A percentile compares a stretch with the other conserved stretches of the same genome.
Conservation (phyloP, 1,140 invertebrate species). For the Trichoplusia ni region DNA sequence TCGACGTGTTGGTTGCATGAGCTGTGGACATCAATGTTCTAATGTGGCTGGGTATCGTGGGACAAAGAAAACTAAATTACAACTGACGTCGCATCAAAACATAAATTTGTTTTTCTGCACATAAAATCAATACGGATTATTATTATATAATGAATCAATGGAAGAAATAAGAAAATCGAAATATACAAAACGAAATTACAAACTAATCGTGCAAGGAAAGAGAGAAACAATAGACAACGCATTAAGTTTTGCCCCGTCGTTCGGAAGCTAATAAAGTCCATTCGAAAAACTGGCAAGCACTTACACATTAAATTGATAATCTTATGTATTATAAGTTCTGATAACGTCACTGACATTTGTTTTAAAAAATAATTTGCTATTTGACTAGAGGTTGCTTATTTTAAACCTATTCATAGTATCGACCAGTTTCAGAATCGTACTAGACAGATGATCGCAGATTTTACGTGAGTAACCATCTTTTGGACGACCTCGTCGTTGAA, state of each 20-base stretch:
- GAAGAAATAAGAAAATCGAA: slow-evolving; percentile 35
- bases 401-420: slow-evolving; percentile 28
- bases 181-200: slow-evolving; percentile 60
- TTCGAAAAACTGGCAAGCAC: slow-evolving; percentile 72
- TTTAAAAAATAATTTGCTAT: slow-evolving; percentile 56
- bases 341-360: slow-evolving; percentile 75
- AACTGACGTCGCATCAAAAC: slow-evolving; percentile 50
- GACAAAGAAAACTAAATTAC: slow-evolving; percentile 40
- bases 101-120: slow-evolving; percentile 66
- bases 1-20: slow-evolving; percentile 1
- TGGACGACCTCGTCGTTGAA: slow-evolving; percentile 16
- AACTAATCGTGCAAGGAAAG: slow-evolving; percentile 57
- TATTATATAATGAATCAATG: slow-evolving; percentile 38
- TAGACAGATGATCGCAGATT: slow-evolving; percentile 19
- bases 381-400: slow-evolving; percentile 69
- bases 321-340: slow-evolving; percentile 71
- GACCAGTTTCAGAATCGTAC: slow-evolving; percentile 15
- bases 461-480: background rate
- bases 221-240: slow-evolving; percentile 54
- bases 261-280: slow-evolving; percentile 54
- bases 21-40: background rate
- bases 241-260: slow-evolving; percentile 40
- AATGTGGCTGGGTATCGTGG: slow-evolving; percentile 7
- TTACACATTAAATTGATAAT: slow-evolving; percentile 67
- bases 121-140: slow-evolving; percentile 50